Percentiles rank a stretch among this genome's conserved stretches.
Conservation (phyloP, 2,797 vertebrate genomes). For the Intellagama lesueurii region DNA sequence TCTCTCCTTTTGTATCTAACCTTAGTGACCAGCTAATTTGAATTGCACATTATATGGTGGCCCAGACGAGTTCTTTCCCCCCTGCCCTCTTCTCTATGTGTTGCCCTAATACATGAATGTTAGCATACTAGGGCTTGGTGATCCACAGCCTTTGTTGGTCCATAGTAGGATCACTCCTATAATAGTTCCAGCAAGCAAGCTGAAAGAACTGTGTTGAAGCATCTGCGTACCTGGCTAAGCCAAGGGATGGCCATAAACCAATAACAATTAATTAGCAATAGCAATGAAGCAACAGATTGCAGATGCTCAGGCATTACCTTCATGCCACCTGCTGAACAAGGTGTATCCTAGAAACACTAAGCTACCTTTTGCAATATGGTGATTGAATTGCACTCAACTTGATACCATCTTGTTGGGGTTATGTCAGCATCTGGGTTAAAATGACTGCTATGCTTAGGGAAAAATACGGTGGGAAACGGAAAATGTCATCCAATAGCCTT, state of each 20-base stretch:
- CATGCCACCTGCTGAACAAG: conserved; percentile 17
- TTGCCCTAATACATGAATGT: background rate
- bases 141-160: background rate
- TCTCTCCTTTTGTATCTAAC: background rate
- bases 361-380: conserved; percentile 5
- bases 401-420: conserved; percentile 13
- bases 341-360: conserved; percentile 1
- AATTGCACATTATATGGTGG: background rate
- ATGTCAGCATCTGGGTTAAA: conserved; percentile 21
- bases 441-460: conserved; percentile 4
- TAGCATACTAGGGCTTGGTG: background rate
- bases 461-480: background rate
- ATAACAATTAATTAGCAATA: background rate
- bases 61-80: background rate
- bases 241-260: background rate
- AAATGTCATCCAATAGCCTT: conserved; percentile 31
- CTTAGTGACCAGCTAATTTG: background rate
- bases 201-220: background rate
- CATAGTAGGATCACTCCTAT: background rate
- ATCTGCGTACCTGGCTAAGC: background rate
- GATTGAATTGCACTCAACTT: conserved; percentile 10
- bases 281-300: background rate
- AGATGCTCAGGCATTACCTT: background rate
- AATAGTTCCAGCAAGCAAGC: background rate
- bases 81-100: too few species aligned